Percentiles rank a stretch among this genome's conserved stretches.
phyloP scores from a whole-genome alignment of 2,113 vertebrate genomes.

The Ciconia stormi region DNA sequence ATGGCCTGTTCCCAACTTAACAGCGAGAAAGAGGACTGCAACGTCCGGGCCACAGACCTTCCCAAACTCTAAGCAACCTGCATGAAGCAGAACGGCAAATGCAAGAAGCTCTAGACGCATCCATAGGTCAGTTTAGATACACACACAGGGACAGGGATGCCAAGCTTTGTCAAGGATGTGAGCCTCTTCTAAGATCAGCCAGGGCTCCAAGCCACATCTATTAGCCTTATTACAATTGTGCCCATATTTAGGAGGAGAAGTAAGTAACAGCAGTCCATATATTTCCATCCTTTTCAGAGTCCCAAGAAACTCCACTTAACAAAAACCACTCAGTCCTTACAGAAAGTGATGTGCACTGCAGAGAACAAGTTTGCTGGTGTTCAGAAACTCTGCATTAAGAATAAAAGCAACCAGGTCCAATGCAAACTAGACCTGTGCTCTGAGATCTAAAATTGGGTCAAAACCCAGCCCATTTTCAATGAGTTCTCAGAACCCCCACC shows the following conservation, averaged over 20 bases:
- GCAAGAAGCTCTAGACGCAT: not conserved
- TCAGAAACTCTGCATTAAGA: not conserved
- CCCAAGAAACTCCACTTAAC: not conserved
- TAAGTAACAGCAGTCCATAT: not conserved
- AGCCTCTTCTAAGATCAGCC: not conserved
- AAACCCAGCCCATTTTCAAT: not conserved
- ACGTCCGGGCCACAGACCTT: not conserved
- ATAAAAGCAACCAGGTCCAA: not conserved
- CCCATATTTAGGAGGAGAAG: not conserved
- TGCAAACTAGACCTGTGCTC: not conserved
- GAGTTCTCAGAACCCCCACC: not conserved
- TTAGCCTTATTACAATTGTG: not conserved
- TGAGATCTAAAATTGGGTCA: not conserved
- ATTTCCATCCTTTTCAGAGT: not conserved
- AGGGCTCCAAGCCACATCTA: not conserved
- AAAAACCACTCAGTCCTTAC: not conserved
- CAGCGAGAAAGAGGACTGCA: not conserved
- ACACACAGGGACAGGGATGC: not conserved
- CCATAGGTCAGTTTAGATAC: not conserved
- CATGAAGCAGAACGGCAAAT: not conserved
- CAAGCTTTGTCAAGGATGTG: not conserved
- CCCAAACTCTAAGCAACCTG: not conserved
- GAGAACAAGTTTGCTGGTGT: not conserved
- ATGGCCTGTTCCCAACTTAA: not conserved
- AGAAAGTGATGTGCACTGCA: rapidly evolving